Percentiles rank a stretch among this genome's conserved stretches.
Evolutionary conservation across 2,113 vertebrate species (phyloP).

Genomic region (Empidonax alnorum): DNA sequence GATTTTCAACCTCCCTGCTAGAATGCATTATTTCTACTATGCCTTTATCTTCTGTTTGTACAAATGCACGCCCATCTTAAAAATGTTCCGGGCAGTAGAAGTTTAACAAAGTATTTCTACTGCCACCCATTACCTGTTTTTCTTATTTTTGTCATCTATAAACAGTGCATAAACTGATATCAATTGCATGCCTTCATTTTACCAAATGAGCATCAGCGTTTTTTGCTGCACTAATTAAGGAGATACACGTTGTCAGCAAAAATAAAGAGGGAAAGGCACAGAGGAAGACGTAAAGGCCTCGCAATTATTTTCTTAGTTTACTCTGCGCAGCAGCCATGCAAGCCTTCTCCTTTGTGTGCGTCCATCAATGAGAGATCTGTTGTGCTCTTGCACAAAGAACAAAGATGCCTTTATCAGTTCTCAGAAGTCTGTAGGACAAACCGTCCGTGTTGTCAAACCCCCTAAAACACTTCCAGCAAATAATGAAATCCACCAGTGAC

Average conservation of each 20-base stretch:
- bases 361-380: constrained; percentile 85
- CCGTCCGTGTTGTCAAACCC: constrained; percentile 84
- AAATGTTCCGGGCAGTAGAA: neutral
- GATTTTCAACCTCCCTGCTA: neutral
- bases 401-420: constrained; percentile 90
- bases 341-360: constrained; percentile 58
- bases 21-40: neutral
- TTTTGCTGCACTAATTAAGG: constrained; percentile 10
- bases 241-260: constrained; percentile 8
- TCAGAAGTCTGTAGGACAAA: constrained; percentile 78
- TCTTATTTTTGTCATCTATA: neutral
- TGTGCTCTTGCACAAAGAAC: constrained; percentile 86
- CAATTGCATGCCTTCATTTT: constrained; percentile 38
- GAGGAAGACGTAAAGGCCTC: constrained; percentile 44
- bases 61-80: neutral
- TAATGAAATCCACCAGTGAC: constrained; percentile 90
- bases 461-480: constrained; percentile 82
- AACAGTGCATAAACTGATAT: neutral
- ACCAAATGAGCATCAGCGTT: constrained; percentile 24
- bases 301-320: constrained; percentile 78
- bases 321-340: constrained; percentile 70
- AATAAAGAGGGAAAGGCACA: constrained; percentile 7
- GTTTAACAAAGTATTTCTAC: neutral
- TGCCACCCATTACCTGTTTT: neutral
- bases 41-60: neutral